Percentiles rank a stretch among this genome's conserved stretches.
These are phyloP conservation scores for Gortyna flavago DNA, from an alignment of 2,888 invertebrate species.

Conservation along the genomic window DNA sequence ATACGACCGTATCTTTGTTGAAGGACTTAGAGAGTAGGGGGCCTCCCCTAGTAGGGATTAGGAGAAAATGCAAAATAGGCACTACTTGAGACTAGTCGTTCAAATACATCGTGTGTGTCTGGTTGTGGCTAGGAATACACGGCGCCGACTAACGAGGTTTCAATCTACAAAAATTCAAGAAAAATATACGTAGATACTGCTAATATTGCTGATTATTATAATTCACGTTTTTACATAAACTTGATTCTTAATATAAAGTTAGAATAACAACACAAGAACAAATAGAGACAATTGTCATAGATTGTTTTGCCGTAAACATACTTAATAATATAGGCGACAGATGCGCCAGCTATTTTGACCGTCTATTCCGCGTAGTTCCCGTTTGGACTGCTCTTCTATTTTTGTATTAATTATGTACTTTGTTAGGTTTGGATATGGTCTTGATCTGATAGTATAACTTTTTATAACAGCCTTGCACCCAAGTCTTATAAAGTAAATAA, in stretches of 20 bases:
- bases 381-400: conserved; percentile 47
- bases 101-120: background rate
- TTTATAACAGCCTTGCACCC: background rate
- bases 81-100: background rate
- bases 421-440: conserved; percentile 15
- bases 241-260: background rate
- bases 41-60: background rate
- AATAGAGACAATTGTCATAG: conserved; percentile 11
- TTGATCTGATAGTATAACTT: background rate
- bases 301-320: conserved; percentile 63
- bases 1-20: background rate
- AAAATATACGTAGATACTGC: background rate
- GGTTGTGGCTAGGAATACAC: background rate
- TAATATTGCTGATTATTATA: background rate
- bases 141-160: background rate
- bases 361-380: conserved; percentile 55
- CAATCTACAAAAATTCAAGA: background rate
- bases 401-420: conserved; percentile 27
- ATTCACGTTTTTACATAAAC: background rate
- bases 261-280: background rate
- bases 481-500: background rate
- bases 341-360: conserved; percentile 71
- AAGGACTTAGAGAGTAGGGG: background rate
- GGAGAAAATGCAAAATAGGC: background rate
- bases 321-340: conserved; percentile 74